Percentiles rank a stretch among this genome's conserved stretches.
Conservation (phyloP, 2,888 invertebrate species). For the Coremacera marginata region DNA sequence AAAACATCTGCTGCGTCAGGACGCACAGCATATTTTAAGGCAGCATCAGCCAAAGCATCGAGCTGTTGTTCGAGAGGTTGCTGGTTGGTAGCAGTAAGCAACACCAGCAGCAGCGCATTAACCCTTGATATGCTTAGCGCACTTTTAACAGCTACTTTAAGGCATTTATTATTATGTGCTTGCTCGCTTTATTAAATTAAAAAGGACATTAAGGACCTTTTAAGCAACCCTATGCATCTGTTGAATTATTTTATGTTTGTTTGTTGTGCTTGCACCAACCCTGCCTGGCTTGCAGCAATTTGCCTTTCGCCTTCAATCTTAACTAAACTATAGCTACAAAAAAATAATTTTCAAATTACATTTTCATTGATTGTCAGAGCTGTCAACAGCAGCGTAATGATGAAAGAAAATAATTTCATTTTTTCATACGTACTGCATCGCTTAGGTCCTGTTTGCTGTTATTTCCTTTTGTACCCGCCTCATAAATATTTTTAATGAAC, state of each 20-base stretch:
- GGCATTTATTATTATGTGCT: slow-evolving; percentile 34
- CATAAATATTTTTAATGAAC: too few species aligned
- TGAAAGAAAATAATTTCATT: neutral
- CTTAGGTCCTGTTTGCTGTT: neutral
- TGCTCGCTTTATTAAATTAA: neutral
- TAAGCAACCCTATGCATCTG: neutral
- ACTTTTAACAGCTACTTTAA: slow-evolving; percentile 48
- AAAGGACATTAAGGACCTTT: neutral
- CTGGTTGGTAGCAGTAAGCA: neutral
- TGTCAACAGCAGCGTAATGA: neutral
- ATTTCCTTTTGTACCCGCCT: too few species aligned
- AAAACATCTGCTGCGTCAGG: slow-evolving; percentile 44
- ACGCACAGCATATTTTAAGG: neutral
- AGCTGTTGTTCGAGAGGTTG: too few species aligned
- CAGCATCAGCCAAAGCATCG: neutral
- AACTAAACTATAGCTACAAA: neutral
- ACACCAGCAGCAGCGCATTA: neutral
- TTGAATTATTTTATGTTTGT: neutral
- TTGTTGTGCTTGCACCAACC: neutral
- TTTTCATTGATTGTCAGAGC: neutral
- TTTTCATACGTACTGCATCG: neutral
- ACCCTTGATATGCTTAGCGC: neutral
- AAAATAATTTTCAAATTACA: neutral
- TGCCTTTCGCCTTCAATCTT: neutral
- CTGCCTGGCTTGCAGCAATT: neutral